These are phyloP conservation scores for Stichodactyla helianthus DNA, from an alignment of 64 coral and sea anemone species.

Conservation along the genomic window DNA sequence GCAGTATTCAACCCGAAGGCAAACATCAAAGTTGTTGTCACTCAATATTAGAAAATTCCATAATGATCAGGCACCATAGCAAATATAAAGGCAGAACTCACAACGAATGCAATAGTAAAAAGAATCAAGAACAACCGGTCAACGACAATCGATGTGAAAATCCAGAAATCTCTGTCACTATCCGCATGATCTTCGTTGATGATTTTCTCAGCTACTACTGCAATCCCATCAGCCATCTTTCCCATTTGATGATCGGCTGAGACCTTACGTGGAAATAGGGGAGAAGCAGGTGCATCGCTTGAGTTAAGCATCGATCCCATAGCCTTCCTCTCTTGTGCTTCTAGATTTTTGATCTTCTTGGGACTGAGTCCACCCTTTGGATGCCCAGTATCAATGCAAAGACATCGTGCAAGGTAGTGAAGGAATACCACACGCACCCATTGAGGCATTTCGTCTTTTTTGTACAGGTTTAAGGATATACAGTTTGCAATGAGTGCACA, in stretches of 20 bases:
- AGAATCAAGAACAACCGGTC: conserved; percentile 74
- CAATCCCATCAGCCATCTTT: conserved; percentile 40
- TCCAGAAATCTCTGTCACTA: conserved; percentile 75
- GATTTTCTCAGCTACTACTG: conserved; percentile 34
- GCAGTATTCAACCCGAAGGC: too few species aligned
- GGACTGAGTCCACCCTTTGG: conserved; percentile 37
- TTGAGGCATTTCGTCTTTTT: conserved; percentile 58
- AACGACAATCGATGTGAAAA: conserved; percentile 75
- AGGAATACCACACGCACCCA: conserved; percentile 84
- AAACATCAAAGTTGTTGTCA: not conserved
- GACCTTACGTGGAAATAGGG: not conserved
- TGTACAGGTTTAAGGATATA: conserved; percentile 71
- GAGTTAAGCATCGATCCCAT: not conserved
- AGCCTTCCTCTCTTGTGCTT: conserved; percentile 47
- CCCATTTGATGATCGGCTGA: conserved; percentile 1
- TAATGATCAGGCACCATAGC: conserved; percentile 74
- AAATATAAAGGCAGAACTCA: conserved; percentile 70
- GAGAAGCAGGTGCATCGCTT: not conserved
- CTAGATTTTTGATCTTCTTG: not conserved
- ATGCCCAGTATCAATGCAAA: conserved; percentile 65
- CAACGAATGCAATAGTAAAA: conserved; percentile 63
- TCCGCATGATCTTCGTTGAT: conserved; percentile 24
- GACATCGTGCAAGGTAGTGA: conserved; percentile 71
- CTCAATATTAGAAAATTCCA: conserved; percentile 37
- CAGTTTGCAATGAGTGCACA: conserved; percentile 79